Percentiles rank a stretch among this genome's conserved stretches.
These are phyloP conservation scores for Endotricha flammealis DNA, from an alignment of 2,888 invertebrate species.

Conservation along the genomic window DNA sequence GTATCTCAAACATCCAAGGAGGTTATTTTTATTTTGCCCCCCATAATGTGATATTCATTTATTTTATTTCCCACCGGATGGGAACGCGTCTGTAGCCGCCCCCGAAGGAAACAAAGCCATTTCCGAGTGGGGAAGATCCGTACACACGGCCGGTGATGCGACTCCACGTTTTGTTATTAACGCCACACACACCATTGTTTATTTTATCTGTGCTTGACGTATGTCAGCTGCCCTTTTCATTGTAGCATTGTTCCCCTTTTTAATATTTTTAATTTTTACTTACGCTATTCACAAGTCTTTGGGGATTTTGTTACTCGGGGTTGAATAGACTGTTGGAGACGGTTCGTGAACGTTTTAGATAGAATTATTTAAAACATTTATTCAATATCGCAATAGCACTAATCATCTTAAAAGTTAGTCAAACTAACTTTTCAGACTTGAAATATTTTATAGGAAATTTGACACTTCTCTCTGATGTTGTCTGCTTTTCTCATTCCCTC, in stretches of 20 bases:
- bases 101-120: conserved; percentile 66
- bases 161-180: background rate
- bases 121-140: conserved; percentile 37
- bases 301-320: too few relatives aligned
- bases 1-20: conserved; percentile 35
- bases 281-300: too few relatives aligned
- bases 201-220: background rate
- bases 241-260: background rate
- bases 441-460: too few relatives aligned
- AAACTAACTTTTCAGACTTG: too few relatives aligned
- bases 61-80: conserved; percentile 63
- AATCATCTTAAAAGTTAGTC: too few relatives aligned
- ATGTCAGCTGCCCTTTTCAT: background rate
- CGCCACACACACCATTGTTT: background rate
- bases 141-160: background rate
- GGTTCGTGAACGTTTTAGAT: too few relatives aligned
- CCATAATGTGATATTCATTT: conserved; percentile 63
- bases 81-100: conserved; percentile 40
- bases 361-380: too few relatives aligned
- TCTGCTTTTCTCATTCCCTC: too few relatives aligned
- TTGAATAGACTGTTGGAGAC: too few relatives aligned
- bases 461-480: too few relatives aligned
- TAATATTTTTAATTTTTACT: too few relatives aligned
- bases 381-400: too few relatives aligned
- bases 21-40: conserved; percentile 46